Evolutionary conservation across 2,888 invertebrate species (phyloP).

Genomic region (Hedya salicella): DNA sequence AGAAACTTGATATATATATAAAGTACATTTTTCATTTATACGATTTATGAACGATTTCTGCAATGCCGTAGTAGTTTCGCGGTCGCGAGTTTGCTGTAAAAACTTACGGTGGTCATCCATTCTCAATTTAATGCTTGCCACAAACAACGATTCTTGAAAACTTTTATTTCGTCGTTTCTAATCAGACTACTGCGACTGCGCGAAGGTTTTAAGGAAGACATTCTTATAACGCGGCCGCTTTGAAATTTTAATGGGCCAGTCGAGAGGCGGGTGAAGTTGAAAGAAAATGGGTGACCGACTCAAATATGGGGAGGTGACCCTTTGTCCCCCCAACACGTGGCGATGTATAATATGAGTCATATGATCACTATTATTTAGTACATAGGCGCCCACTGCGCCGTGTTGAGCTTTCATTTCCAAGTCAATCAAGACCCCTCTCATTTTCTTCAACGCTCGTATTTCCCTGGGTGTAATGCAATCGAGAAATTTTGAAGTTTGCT

Average conservation of each 20-base stretch:
- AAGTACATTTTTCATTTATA: background rate
- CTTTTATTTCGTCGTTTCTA: background rate
- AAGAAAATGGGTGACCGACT: slow-evolving; percentile 55
- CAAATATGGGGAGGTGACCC: slow-evolving; percentile 56
- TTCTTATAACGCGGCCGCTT: slow-evolving; percentile 9
- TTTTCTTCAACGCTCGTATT: slow-evolving; percentile 38
- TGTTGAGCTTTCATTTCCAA: slow-evolving; percentile 63
- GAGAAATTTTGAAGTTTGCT: slow-evolving; percentile 39
- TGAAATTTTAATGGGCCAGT: slow-evolving; percentile 31
- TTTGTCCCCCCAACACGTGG: slow-evolving; percentile 60
- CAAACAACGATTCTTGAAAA: background rate
- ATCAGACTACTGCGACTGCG: slow-evolving; percentile 3
- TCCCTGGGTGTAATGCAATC: slow-evolving; percentile 27
- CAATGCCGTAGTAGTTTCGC: background rate
- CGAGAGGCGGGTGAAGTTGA: slow-evolving; percentile 48
- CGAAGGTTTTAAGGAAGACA: slow-evolving; percentile 10
- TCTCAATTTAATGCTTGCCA: background rate
- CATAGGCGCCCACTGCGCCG: slow-evolving; percentile 48
- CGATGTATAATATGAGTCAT: slow-evolving; percentile 46
- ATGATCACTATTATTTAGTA: slow-evolving; percentile 24
- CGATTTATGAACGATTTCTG: background rate
- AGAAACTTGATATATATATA: too few species aligned
- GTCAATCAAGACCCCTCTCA: slow-evolving; percentile 49
- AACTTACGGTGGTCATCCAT: background rate
- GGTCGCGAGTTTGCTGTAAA: background rate